These are phyloP conservation scores for Cataglyphis hispanica DNA, from an alignment of 1,140 invertebrate genomes.

Conservation along the genomic window DNA sequence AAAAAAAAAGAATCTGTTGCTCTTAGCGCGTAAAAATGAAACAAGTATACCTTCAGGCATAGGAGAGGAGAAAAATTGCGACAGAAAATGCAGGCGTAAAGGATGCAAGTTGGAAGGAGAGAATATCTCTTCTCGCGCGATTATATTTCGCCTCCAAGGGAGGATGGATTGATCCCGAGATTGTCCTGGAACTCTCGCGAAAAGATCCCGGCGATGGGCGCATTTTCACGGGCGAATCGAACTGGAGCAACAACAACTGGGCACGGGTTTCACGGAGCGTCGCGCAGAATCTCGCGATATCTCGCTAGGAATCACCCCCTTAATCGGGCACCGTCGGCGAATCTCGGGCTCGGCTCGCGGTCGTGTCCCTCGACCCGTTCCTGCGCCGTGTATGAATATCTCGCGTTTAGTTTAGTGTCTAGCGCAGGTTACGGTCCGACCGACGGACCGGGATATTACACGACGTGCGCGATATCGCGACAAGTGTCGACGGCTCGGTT, in stretches of 20 bases:
- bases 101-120: too few relatives aligned
- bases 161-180: neutral
- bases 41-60: too few relatives aligned
- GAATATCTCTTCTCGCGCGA: too few relatives aligned
- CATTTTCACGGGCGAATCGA: neutral
- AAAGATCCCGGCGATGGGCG: constrained; percentile 13
- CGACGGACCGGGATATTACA: neutral
- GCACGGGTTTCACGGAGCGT: neutral
- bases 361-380: neutral
- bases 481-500: constrained; percentile 24
- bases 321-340: constrained; percentile 52
- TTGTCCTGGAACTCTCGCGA: neutral
- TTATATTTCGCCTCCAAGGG: too few relatives aligned
- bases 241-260: neutral
- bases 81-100: too few relatives aligned
- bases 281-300: neutral
- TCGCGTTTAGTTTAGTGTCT: constrained; percentile 39
- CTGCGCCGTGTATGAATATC: constrained; percentile 36
- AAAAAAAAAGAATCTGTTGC: too few relatives aligned
- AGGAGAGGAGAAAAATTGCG: too few relatives aligned
- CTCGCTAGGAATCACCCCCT: constrained; percentile 39
- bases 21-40: too few relatives aligned
- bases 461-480: constrained; percentile 23
- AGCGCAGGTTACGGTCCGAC: constrained; percentile 46
- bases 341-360: constrained; percentile 52